A percentile compares a stretch with the other conserved stretches of the same genome.
These are phyloP conservation scores for Palloptera scutellata DNA, from an alignment of 2,888 invertebrate species.

Conservation along the genomic window DNA sequence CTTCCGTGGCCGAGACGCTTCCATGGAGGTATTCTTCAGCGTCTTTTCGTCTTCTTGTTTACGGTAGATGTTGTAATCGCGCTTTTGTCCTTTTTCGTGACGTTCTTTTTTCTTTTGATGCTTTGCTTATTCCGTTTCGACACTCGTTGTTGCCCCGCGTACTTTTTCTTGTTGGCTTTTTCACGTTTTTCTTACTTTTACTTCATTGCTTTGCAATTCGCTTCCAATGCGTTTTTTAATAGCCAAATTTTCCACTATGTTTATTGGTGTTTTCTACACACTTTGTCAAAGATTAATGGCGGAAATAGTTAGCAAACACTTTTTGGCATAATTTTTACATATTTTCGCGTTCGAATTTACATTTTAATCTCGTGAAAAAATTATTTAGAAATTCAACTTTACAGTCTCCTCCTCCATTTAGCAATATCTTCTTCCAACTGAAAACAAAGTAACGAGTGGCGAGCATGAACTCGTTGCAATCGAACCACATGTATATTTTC, in stretches of 20 bases:
- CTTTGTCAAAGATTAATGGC: background rate
- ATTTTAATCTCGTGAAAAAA: slow-evolving; percentile 7
- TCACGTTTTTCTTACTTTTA: slow-evolving; percentile 2
- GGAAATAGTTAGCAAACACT: background rate
- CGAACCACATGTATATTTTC: slow-evolving; percentile 29
- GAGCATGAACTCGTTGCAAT: slow-evolving; percentile 24
- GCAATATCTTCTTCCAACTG: slow-evolving; percentile 16
- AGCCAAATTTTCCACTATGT: slow-evolving; percentile 16
- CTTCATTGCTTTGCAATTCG: slow-evolving; percentile 15
- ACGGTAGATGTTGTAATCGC: background rate
- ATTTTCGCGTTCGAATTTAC: slow-evolving; percentile 20
- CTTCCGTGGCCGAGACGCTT: slow-evolving; percentile 36
- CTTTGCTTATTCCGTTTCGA: background rate
- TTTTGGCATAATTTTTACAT: slow-evolving; percentile 13
- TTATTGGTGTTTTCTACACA: slow-evolving; percentile 1
- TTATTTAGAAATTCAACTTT: background rate
- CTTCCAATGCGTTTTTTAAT: slow-evolving; percentile 17
- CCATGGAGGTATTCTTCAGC: background rate
- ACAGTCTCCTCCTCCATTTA: slow-evolving; percentile 1
- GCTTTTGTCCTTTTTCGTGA: background rate
- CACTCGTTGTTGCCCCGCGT: background rate
- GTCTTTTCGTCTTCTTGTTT: background rate
- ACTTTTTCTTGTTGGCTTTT: slow-evolving; percentile 11
- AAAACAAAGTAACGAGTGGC: slow-evolving; percentile 19
- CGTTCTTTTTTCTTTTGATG: background rate